Conservation (phyloP, 1,140 invertebrate genomes). For the Bombus balteatus region DNA sequence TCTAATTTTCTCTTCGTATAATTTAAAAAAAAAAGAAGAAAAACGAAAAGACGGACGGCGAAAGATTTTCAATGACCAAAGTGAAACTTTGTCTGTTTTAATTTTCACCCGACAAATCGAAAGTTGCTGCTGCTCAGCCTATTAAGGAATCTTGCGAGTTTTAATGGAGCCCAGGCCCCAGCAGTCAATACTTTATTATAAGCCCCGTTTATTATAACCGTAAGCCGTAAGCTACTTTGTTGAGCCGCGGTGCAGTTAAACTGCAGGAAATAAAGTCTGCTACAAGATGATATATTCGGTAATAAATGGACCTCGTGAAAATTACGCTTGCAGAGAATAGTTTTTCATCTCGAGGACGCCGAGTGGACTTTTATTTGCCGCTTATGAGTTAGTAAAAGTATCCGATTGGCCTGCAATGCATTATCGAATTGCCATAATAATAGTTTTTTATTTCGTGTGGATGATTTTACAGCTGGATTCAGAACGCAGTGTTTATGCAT, state of each 20-base stretch:
- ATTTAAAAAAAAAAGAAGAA: background rate
- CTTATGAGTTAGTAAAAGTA: background rate
- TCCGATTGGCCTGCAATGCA: background rate
- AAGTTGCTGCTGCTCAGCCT: background rate
- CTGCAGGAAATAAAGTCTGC: background rate
- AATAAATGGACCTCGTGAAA: constrained; percentile 30
- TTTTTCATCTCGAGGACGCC: constrained; percentile 20
- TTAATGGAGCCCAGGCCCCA: background rate
- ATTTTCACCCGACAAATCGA: background rate
- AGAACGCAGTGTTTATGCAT: background rate
- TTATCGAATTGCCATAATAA: background rate
- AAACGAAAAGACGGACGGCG: too few relatives aligned
- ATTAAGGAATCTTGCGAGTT: background rate
- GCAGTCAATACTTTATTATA: constrained; percentile 8
- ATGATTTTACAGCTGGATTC: background rate
- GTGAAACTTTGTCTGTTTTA: background rate
- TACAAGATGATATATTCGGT: constrained; percentile 31
- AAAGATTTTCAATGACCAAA: background rate
- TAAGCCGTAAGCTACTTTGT: constrained; percentile 34
- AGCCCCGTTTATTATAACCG: constrained; percentile 6
- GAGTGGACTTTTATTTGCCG: background rate
- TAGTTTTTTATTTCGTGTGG: background rate
- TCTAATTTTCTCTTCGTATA: background rate
- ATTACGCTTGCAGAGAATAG: constrained; percentile 14
- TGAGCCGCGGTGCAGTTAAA: background rate